These are phyloP conservation scores for Callaeas wilsoni DNA, from an alignment of 2,113 vertebrate genomes.

Conservation along the genomic window DNA sequence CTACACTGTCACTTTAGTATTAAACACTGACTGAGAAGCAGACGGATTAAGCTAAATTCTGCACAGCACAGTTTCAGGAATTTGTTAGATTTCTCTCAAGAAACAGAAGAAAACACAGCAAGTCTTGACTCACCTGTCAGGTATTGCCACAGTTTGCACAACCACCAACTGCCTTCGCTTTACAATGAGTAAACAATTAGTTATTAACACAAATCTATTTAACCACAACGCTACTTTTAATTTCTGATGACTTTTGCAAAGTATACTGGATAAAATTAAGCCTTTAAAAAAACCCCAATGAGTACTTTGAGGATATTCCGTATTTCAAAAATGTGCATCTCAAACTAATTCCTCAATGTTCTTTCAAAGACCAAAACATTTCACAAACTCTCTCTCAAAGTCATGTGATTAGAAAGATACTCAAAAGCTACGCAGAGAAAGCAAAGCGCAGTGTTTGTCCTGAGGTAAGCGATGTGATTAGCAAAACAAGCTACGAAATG, in stretches of 20 bases:
- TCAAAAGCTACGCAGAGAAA: background rate
- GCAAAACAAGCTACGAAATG: background rate
- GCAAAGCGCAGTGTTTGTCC: background rate
- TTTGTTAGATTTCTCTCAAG: background rate
- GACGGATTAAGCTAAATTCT: background rate
- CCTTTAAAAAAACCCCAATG: background rate
- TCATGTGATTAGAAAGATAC: background rate
- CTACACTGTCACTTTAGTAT: background rate
- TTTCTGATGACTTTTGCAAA: background rate
- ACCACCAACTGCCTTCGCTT: background rate
- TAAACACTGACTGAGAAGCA: background rate
- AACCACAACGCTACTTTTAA: background rate
- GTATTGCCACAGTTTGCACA: background rate
- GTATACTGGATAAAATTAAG: background rate
- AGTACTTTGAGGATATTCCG: background rate
- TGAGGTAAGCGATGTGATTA: background rate
- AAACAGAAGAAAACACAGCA: background rate
- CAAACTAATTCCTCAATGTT: background rate
- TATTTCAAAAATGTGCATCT: background rate
- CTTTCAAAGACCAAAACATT: background rate
- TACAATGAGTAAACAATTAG: background rate
- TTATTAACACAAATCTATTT: background rate
- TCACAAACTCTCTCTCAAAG: background rate
- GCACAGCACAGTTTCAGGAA: background rate
- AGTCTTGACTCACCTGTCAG: background rate